Base-by-base conservation (phyloP, 1,140 invertebrate species). In the Calephelis nemesis region DNA sequence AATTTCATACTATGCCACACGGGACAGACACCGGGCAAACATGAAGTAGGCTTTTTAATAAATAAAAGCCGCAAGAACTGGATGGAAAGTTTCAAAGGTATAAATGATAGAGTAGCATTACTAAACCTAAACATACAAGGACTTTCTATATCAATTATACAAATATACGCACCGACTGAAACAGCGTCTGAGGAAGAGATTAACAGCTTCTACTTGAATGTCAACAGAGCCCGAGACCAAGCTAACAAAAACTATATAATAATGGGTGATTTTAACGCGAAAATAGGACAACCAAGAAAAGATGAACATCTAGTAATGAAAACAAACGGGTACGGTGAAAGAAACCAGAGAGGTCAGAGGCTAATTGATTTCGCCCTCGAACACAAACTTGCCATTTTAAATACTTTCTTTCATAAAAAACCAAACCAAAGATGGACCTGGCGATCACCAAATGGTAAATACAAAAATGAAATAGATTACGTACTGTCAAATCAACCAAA, bases 401-500 rank as follows among this genome's bases (percentile, higher is more conserved):
- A 75, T 19, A 71, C 71, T 10, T 71, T 62, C 1, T 75, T 70
- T 48, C 65, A 67, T 12, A 72, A 69, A 54, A 72, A 70, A 64
- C 39, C 19, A 50, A 72, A 75, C 19, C 49, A 47, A 9, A 64
- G 50, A 64, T 74, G 70, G 73, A 74, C 70, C 9, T 74, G 70
- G 73, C 67, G 48, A 2, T 70, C 70, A n/a, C 70, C 74, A 19
- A 68, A 60, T 47, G 64, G 67, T 5, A 4, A 69, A 58, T 60
- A 63, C 13, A 74, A 68, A 68, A 74, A 74, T 66, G 68, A 70
- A 63, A 68, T 74, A 6, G 72, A 74, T 66, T 74, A 58, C 50
- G 60, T 75, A 15, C 13, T 70, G 19, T 54, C 70, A n/a, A 75
- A 75, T 39, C 15, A 15, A 8, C 73, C 70, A 39, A 13, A 42